A percentile compares a stretch with the other conserved stretches of the same genome.
These are phyloP conservation scores for Parelbella ahira DNA, from an alignment of 2,888 invertebrate species.

Conservation along the genomic window DNA sequence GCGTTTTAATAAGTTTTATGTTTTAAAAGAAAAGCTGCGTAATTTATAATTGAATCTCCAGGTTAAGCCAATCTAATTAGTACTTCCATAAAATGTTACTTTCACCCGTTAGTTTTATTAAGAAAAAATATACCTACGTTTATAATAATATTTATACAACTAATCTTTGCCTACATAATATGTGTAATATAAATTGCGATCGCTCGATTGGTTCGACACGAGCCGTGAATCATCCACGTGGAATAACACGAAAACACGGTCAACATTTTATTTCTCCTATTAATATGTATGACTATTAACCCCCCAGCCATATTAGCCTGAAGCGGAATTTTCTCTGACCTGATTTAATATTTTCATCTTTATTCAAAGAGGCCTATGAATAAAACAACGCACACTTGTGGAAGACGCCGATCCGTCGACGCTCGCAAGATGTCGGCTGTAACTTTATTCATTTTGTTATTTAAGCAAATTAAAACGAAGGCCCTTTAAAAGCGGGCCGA, in stretches of 20 bases:
- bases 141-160: no score
- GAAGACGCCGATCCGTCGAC: conserved; percentile 44
- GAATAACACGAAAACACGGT: conserved; percentile 30
- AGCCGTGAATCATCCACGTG: neutral
- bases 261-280: conserved; percentile 56
- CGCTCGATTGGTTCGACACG: no score
- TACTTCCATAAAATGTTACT: no score
- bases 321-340: conserved; percentile 56
- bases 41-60: no score
- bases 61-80: no score
- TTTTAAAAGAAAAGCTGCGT: no score
- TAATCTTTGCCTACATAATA: no score
- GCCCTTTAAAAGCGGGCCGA: conserved; percentile 26
- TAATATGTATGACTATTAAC: conserved; percentile 74
- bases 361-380: conserved; percentile 76
- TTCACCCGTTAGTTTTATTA: no score
- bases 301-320: conserved; percentile 58
- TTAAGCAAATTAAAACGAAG: conserved; percentile 59
- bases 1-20: no score
- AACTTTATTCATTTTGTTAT: conserved; percentile 64
- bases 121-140: no score
- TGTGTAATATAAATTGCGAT: conserved; percentile 1
- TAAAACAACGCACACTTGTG: conserved; percentile 64
- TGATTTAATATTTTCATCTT: conserved; percentile 78
- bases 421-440: conserved; percentile 50